phyloP scores from a whole-genome alignment of 1,140 invertebrate species.

The Eulimnadia texana region DNA sequence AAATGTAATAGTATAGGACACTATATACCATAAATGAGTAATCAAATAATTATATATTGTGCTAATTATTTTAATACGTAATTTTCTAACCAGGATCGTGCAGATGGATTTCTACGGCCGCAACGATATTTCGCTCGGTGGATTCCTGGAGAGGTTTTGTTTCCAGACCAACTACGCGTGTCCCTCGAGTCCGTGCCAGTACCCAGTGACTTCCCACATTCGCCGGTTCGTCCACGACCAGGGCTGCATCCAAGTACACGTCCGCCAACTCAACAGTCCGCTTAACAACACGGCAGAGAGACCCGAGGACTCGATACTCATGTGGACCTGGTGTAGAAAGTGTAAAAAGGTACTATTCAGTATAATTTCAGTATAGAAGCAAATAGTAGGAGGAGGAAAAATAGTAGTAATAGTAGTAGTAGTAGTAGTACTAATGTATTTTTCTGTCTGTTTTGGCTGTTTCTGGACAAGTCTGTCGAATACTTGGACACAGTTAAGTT shows the following conservation, averaged over 20 bases:
- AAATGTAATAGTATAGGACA: too few relatives aligned
- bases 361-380: too few relatives aligned
- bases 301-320: constrained; percentile 44
- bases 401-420: too few relatives aligned
- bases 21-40: too few relatives aligned
- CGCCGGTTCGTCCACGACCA: constrained; percentile 65
- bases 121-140: constrained; percentile 87
- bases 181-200: constrained; percentile 38
- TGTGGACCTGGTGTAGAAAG: constrained; percentile 73
- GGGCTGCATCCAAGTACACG: constrained; percentile 52
- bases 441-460: constrained; percentile 11
- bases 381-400: too few relatives aligned
- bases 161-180: constrained; percentile 71
- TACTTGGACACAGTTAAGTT: too few relatives aligned
- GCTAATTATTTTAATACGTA: neutral
- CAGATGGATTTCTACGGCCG: constrained; percentile 89
- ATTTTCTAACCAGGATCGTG: constrained; percentile 48
- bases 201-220: constrained; percentile 54
- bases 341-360: constrained; percentile 49
- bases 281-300: constrained; percentile 20
- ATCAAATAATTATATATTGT: too few relatives aligned
- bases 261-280: constrained; percentile 36
- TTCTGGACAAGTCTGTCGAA: too few relatives aligned
- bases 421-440: too few relatives aligned
- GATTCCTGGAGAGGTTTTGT: constrained; percentile 85